A percentile compares a stretch with the other conserved stretches of the same genome.
Conservation (phyloP, 2,113 vertebrate species). For the Merops nubicus region DNA sequence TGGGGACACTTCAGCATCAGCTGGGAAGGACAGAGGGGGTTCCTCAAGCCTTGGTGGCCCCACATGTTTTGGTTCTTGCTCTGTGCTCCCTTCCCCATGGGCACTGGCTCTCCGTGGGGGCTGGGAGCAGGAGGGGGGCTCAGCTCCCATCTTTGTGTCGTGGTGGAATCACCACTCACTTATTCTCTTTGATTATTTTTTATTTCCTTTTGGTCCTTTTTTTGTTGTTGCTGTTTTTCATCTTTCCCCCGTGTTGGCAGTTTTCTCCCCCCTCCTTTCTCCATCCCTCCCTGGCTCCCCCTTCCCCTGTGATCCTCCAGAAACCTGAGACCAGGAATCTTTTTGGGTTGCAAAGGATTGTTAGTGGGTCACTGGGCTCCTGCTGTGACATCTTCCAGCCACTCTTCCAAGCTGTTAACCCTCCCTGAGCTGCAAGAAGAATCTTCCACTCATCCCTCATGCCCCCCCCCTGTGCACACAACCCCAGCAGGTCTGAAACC, state of each 20-base stretch:
- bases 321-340: neutral
- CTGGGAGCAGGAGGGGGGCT: neutral
- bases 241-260: constrained; percentile 1
- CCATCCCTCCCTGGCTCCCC: fast-evolving
- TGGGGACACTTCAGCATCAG: neutral
- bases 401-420: neutral
- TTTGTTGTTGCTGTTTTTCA: constrained; percentile 35
- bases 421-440: neutral
- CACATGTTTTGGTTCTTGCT: fast-evolving
- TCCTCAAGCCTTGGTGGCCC: neutral
- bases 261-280: neutral
- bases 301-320: neutral
- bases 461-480: neutral
- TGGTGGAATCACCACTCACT: neutral
- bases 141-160: neutral
- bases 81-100: neutral
- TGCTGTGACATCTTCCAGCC: neutral
- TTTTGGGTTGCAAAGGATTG: neutral
- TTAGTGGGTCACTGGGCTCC: neutral
- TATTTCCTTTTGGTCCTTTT: neutral
- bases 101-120: neutral
- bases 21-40: neutral
- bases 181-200: constrained; percentile 56
- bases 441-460: fast-evolving
- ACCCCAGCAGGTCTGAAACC: fast-evolving